Conservation (phyloP, 37 sponge, comb jelly and placozoan species). For the Ianthella basta region DNA sequence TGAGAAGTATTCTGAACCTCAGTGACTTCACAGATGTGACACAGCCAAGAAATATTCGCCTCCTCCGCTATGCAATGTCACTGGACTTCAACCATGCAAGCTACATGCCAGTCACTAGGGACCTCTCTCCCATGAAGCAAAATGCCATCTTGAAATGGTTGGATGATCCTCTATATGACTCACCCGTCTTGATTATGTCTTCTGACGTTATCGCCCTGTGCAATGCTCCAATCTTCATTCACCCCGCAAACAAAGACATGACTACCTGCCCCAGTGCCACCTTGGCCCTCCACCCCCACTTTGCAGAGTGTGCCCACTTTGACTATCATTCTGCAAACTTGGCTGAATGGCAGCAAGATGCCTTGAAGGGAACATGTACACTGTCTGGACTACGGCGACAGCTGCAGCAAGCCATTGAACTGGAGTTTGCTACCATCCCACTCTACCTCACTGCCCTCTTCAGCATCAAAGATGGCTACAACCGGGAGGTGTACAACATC, state of each 20-base stretch:
- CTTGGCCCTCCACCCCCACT: no score
- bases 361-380: neutral
- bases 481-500: slow-evolving; percentile 29
- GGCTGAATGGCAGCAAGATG: neutral
- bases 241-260: no score
- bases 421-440: slow-evolving; percentile 59
- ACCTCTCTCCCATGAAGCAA: slow-evolving; percentile 46
- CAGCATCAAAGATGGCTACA: slow-evolving; percentile 50
- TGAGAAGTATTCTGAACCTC: slow-evolving; percentile 55
- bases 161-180: neutral
- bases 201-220: no score
- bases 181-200: no score
- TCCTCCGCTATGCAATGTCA: slow-evolving; percentile 27
- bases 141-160: slow-evolving; percentile 52
- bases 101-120: slow-evolving; percentile 79
- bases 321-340: no score
- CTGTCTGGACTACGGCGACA: neutral
- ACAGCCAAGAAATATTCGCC: slow-evolving; percentile 21
- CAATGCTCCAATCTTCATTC: no score
- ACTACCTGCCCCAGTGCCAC: no score
- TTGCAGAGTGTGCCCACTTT: no score
- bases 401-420: slow-evolving; percentile 40
- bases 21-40: slow-evolving; percentile 45
- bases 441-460: slow-evolving; percentile 55
- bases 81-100: slow-evolving; percentile 45